Evolutionary conservation across 2,797 vertebrate species (phyloP).

Genomic region (Lophius americanus): DNA sequence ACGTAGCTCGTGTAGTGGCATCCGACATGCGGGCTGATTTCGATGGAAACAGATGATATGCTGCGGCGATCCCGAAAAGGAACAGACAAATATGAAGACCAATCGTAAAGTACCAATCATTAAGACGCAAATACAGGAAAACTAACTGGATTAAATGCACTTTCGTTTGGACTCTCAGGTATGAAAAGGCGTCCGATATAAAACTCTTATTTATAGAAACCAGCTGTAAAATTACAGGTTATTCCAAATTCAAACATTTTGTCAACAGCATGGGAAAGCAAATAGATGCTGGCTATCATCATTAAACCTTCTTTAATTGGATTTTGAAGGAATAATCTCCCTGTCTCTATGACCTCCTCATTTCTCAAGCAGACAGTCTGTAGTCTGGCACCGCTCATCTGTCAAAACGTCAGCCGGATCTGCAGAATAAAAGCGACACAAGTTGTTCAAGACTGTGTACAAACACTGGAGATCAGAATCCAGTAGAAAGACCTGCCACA

Average conservation of each 20-base stretch:
- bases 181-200: no score
- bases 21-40: no score
- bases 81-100: no score
- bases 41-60: no score
- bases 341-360: constrained; percentile 56
- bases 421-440: constrained; percentile 67
- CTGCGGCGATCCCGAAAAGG: no score
- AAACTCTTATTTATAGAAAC: constrained; percentile 40
- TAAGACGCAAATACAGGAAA: no score
- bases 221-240: constrained; percentile 51
- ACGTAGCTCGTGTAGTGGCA: no score
- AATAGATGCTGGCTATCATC: constrained; percentile 64
- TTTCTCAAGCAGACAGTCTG: constrained; percentile 58
- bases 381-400: constrained; percentile 60
- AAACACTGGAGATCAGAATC: constrained; percentile 71
- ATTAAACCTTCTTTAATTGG: constrained; percentile 78
- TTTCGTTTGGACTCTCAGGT: no score
- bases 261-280: constrained; percentile 56
- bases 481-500: constrained; percentile 66
- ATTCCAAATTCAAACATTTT: constrained; percentile 59
- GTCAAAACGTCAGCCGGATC: constrained; percentile 75
- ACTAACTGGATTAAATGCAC: no score
- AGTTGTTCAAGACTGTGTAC: constrained; percentile 73
- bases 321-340: constrained; percentile 74
- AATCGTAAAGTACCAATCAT: no score